Evolutionary conservation across 2,797 vertebrate genomes (phyloP), one percentile per base, ranked within the genome.

Genomic region (Pseudocheirus occidentalis): DNA sequence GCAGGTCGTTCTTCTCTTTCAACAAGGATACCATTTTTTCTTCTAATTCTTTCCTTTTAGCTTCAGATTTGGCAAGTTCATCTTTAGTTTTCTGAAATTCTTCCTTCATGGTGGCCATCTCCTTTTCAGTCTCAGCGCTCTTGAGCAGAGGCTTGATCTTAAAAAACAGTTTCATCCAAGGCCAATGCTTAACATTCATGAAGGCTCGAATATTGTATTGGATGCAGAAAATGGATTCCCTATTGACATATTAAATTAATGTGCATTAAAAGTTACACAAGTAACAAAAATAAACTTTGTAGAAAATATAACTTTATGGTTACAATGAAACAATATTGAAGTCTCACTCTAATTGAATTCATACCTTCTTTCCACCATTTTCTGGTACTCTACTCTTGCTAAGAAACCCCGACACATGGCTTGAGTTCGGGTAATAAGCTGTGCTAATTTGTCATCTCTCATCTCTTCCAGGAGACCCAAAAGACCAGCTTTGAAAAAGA

Each of bases 101-200:
- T 59, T 99, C 98, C 92, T 99, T 99, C 99, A 99, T 99, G 93
- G 98, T 99, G 56, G 99, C 99, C 99, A 99, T 99, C 54, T 99
- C 99, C 90, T 99, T 99, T 95, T 99, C 99, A 13, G 99, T 99
- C 95, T 99, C 99, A 1, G 99, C 99, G 16, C 99, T 99, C 98
- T 99, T 99, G 92, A 99, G 98, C 50, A 99, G 99, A 87, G 99
- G 99, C 93, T 99, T 99, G 94, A 99, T 99, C 97, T 98, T 99
- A 98, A 99, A 99, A 97, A 99, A 99, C 2, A 99, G 97, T 97
- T 99, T 99, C 99, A 99, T 99, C 99, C 99, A 99, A 90, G 99
- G 99, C 99, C 99, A 99, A 95, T 98, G 98, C 55, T 99, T 99
- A 0, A 99, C 99, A 0, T 99, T 99, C 99, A 99, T 99, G 98